Evolutionary conservation across 2,888 invertebrate species (phyloP).

Genomic region (Vanessa cardui): DNA sequence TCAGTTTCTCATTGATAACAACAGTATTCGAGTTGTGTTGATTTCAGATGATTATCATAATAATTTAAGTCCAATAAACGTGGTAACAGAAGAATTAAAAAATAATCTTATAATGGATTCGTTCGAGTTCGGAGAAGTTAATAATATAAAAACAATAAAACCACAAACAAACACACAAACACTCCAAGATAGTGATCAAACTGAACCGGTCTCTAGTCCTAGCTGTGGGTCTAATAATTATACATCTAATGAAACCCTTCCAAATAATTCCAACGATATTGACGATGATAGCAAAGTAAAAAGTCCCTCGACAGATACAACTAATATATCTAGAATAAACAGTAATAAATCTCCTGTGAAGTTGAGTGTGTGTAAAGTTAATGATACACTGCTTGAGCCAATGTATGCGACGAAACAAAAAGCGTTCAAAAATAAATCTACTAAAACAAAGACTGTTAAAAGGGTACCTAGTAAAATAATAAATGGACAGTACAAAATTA

Average conservation of each 20-base stretch:
- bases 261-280: too few species aligned
- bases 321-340: neutral
- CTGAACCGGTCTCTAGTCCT: too few species aligned
- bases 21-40: neutral
- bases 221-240: conserved; percentile 1
- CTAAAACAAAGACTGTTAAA: conserved; percentile 9
- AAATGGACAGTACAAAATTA: conserved; percentile 31
- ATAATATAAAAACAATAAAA: neutral
- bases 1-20: neutral
- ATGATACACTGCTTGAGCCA: neutral
- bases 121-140: neutral
- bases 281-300: too few species aligned
- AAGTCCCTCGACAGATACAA: neutral
- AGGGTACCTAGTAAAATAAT: conserved; percentile 21
- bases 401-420: neutral
- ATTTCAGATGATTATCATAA: neutral
- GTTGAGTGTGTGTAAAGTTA: neutral
- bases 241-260: too few species aligned
- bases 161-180: neutral
- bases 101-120: neutral
- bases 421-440: conserved; percentile 16
- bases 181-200: too few species aligned
- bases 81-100: neutral
- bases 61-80: neutral
- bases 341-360: neutral